A percentile compares a stretch with the other conserved stretches of the same genome.
Evolutionary conservation across 2,113 vertebrate species (phyloP).

Genomic region (Ammodramus savannarum): DNA sequence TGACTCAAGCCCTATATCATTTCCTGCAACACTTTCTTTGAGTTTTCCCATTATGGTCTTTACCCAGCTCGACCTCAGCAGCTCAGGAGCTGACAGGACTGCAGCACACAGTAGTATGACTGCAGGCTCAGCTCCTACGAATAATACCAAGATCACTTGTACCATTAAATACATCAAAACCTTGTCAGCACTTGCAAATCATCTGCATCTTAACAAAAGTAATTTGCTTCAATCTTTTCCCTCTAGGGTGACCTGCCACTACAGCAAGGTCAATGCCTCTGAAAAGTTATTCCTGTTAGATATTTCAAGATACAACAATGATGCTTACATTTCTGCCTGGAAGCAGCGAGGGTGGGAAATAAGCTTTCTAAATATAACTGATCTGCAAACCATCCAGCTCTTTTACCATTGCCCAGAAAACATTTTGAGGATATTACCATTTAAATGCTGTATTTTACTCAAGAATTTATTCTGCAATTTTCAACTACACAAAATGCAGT

Average conservation of each 20-base stretch:
- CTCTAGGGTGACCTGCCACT: conserved; percentile 48
- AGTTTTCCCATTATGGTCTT: background rate
- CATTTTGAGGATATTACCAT: background rate
- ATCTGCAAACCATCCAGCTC: background rate
- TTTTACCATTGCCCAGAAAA: background rate
- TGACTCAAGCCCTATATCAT: fast-evolving
- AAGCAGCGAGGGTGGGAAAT: background rate
- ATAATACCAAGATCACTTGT: conserved; percentile 44
- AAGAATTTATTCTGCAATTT: background rate
- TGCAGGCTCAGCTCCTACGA: background rate
- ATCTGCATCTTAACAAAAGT: conserved; percentile 57
- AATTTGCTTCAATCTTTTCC: conserved; percentile 45
- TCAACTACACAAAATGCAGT: background rate
- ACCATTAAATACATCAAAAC: conserved; percentile 57
- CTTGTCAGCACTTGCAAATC: conserved; percentile 52
- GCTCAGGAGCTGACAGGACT: background rate
- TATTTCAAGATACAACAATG: conserved; percentile 22
- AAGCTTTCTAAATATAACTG: conserved; percentile 1
- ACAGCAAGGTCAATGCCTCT: conserved; percentile 38
- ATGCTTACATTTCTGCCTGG: conserved; percentile 35
- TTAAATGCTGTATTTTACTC: background rate
- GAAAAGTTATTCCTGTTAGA: conserved; percentile 35
- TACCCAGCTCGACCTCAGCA: background rate
- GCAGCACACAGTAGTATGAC: background rate
- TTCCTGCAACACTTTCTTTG: background rate